phyloP scores from a whole-genome alignment of 2,888 invertebrate species.

The Tachina lurida region DNA sequence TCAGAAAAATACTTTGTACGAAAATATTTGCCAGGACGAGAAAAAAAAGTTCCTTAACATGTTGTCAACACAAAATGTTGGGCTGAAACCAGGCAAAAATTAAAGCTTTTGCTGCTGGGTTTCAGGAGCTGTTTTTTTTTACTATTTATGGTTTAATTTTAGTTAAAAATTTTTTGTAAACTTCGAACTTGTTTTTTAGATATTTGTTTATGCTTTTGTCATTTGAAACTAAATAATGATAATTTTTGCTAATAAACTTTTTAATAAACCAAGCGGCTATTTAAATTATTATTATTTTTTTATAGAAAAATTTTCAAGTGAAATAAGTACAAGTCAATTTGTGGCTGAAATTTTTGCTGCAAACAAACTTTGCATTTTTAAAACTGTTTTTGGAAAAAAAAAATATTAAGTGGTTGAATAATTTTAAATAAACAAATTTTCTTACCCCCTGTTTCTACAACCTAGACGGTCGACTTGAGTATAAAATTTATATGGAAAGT shows the following conservation, averaged over 20 bases:
- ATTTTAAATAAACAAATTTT: too few species aligned
- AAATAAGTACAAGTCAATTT: not conserved
- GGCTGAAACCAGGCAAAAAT: not conserved
- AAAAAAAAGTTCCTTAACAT: slow-evolving; percentile 72
- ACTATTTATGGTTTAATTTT: slow-evolving; percentile 22
- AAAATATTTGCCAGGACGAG: slow-evolving; percentile 42
- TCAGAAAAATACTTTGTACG: slow-evolving; percentile 41
- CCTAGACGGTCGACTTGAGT: too few species aligned
- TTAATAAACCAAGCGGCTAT: slow-evolving; percentile 35
- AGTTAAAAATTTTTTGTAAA: slow-evolving; percentile 33
- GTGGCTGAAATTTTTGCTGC: not conserved
- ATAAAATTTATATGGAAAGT: too few species aligned
- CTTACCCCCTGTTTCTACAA: too few species aligned
- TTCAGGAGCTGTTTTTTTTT: slow-evolving; percentile 26
- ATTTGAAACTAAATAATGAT: slow-evolving; percentile 45
- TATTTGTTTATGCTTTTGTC: slow-evolving; percentile 49
- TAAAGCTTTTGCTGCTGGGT: slow-evolving; percentile 44
- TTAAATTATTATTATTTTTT: not conserved
- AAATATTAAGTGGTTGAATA: too few species aligned
- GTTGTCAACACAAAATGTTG: slow-evolving; percentile 73
- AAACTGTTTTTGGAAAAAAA: too few species aligned
- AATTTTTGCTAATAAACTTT: slow-evolving; percentile 57
- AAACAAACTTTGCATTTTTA: not conserved
- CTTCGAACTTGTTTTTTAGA: slow-evolving; percentile 30
- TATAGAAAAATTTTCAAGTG: not conserved